phyloP scores from a whole-genome alignment of 2,888 invertebrate genomes.

The Seira sanloemensis region DNA sequence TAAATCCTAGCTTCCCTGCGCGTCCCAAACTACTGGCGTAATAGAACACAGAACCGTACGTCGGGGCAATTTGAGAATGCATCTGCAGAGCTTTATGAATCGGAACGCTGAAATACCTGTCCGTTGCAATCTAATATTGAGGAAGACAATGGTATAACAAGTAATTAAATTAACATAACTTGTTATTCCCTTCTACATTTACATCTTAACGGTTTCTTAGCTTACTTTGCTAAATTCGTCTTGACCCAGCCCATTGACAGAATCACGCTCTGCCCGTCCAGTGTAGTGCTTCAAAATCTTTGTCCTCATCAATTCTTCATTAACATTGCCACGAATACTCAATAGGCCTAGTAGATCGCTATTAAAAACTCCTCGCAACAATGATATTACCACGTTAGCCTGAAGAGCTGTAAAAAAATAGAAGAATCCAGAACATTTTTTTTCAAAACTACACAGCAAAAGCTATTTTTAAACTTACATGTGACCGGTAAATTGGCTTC shows the following conservation, averaged over 20 bases:
- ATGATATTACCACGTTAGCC: conserved; percentile 20
- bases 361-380: conserved; percentile 25
- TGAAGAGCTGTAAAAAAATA: conserved; percentile 20
- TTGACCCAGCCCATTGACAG: conserved; percentile 15
- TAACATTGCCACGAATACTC: conserved; percentile 25
- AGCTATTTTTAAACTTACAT: conserved; percentile 8
- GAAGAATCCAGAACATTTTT: neutral
- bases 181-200: too few species aligned
- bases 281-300: conserved; percentile 54
- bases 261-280: conserved; percentile 23
- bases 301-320: neutral
- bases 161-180: too few species aligned
- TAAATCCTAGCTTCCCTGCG: too few species aligned
- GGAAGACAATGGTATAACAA: too few species aligned
- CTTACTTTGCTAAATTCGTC: conserved; percentile 45
- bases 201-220: too few species aligned
- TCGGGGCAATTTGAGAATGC: too few species aligned
- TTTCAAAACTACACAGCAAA: neutral
- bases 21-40: too few species aligned
- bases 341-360: conserved; percentile 39
- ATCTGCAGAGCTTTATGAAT: too few species aligned
- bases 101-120: too few species aligned
- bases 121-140: too few species aligned
- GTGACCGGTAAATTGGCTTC: conserved; percentile 49
- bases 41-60: too few species aligned